These are phyloP conservation scores for Agonopterix arenella DNA, from an alignment of 2,888 invertebrate genomes.

Conservation along the genomic window DNA sequence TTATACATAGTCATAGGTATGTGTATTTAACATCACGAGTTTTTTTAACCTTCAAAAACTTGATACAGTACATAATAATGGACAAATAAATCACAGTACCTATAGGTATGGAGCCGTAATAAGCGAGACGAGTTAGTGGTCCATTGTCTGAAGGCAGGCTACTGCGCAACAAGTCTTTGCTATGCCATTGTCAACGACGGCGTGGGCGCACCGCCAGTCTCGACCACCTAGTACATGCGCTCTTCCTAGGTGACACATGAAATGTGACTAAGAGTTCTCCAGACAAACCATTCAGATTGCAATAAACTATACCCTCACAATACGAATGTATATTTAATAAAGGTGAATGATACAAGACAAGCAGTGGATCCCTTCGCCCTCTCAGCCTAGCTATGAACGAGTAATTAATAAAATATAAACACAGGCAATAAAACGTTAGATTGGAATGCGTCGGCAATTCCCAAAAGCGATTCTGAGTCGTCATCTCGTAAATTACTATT, in stretches of 20 bases:
- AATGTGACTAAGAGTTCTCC: conserved; percentile 14
- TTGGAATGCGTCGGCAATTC: conserved; percentile 63
- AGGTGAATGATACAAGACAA: conserved; percentile 12
- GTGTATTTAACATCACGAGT: conserved; percentile 8
- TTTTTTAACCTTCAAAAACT: conserved; percentile 28
- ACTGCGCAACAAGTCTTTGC: conserved; percentile 54
- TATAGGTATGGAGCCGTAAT: conserved; percentile 30
- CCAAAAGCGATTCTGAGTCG: conserved; percentile 63
- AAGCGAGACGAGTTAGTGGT: conserved; percentile 37
- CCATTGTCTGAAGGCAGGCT: conserved; percentile 57
- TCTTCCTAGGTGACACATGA: conserved; percentile 19
- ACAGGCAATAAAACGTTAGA: conserved; percentile 59
- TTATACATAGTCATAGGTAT: background rate
- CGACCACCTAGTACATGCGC: conserved; percentile 10
- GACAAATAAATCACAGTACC: conserved; percentile 40
- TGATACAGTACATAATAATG: conserved; percentile 11
- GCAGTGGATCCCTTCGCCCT: conserved; percentile 13
- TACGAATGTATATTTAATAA: conserved; percentile 6
- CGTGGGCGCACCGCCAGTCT: conserved; percentile 43
- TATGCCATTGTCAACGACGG: conserved; percentile 40
- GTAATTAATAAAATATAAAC: conserved; percentile 64
- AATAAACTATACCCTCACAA: background rate
- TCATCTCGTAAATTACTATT: conserved; percentile 73
- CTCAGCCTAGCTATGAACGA: conserved; percentile 24
- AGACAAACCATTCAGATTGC: background rate